phyloP scores from a whole-genome alignment of 35 echinoderm and acorn worm genomes.

The Lytechinus pictus region DNA sequence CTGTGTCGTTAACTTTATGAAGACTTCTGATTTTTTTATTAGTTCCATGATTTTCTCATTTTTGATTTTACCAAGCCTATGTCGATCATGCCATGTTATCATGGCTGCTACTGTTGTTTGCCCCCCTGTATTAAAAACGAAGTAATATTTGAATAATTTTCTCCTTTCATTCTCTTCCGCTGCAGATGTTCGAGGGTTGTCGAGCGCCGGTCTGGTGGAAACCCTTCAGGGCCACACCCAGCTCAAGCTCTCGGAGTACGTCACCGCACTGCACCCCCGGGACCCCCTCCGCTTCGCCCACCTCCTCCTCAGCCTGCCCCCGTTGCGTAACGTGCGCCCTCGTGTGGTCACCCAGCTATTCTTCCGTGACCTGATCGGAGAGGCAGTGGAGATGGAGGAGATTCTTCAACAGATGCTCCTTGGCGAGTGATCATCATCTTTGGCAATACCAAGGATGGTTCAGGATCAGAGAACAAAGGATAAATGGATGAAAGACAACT shows the following conservation, averaged over 20 bases:
- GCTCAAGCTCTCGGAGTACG: slow-evolving; percentile 89
- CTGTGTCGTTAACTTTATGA: too few species aligned
- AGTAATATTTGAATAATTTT: neutral
- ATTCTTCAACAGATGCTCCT: slow-evolving; percentile 85
- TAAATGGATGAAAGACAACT: neutral
- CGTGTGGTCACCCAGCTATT: slow-evolving; percentile 94
- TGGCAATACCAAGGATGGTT: neutral
- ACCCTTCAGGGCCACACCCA: slow-evolving; percentile 90
- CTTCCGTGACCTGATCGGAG: slow-evolving; percentile 95
- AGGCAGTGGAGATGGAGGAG: slow-evolving; percentile 87
- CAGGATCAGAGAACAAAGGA: neutral
- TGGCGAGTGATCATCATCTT: neutral
- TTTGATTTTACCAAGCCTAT: too few species aligned
- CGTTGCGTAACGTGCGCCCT: slow-evolving; percentile 92
- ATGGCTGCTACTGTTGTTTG: neutral
- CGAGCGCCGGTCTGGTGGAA: slow-evolving; percentile 83
- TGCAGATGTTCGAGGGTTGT: slow-evolving; percentile 89
- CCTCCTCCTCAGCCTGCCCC: slow-evolving; percentile 94
- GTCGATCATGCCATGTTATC: too few species aligned
- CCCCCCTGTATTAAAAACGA: neutral
- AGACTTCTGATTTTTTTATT: too few species aligned
- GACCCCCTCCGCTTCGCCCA: slow-evolving; percentile 95
- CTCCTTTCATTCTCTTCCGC: slow-evolving; percentile 1
- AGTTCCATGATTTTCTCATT: too few species aligned
- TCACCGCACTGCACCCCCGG: slow-evolving; percentile 86